Base-by-base conservation (phyloP, 2,888 invertebrate species). In the Parnassius mnemosyne region DNA sequence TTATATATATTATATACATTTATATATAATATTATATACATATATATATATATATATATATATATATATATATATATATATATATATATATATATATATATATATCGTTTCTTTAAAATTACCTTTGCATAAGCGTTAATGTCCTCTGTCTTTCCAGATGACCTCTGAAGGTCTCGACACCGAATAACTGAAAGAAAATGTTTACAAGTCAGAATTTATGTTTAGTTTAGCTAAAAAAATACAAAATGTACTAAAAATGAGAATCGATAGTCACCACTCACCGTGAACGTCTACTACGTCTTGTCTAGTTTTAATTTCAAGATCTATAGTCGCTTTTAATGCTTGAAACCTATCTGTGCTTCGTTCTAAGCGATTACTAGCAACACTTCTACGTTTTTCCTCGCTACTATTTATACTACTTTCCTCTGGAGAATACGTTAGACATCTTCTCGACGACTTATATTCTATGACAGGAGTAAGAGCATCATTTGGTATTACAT, bases 101-200 rank as follows among this genome's bases (percentile, higher is more conserved):
- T 16, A 16, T 1, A 34, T 7, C 7, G 7, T 34, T 5, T 3
- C 7, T 7, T 34, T 34, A 34, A 34, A 56, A 11, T 3, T 69
- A 95, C 96, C 93, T 96, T 96, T 34, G 96, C 96, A 83, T 96
- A 96, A 66, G 96, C 96, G 83, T 96, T 96, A 68, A 96, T 94
- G 56, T 92, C 89, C 70, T 90, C 89, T 54, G 92, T 92, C 72
- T 93, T 94, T 57, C 94, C 95, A 77, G 93, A 93, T 13, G 93
- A 81, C 69, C 95, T 92, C 72, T 94, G 93, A 67, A 97, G 91
- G 79, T 96, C 96, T 77, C 93, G 93, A 81, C 96, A 96, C 73
- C 95, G 93, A 75, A 96, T 94, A 71, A 97, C 96, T 96, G 92
- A 60, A 93, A 93, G 70, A 66, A 72, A 79, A 79, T 70, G 46